A percentile compares a stretch with the other conserved stretches of the same genome.
These are phyloP conservation scores for Ictidomys tridecemlineatus DNA, from an alignment of 2,113 vertebrate genomes.

Conservation along the genomic window DNA sequence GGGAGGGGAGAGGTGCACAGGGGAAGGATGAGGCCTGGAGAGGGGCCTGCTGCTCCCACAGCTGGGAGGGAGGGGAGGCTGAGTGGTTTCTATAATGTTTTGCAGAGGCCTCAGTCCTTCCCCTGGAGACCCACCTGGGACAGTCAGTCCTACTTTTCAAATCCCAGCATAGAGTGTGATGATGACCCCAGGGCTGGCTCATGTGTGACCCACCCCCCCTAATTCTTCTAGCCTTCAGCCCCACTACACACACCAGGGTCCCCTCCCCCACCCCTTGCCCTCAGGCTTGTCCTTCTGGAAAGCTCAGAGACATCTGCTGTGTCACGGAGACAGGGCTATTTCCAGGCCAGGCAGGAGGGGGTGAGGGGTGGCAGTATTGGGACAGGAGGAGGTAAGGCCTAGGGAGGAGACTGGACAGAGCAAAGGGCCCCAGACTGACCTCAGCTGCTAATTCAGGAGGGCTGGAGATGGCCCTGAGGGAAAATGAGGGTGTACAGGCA, in stretches of 20 bases:
- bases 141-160: neutral
- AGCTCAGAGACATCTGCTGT: slow-evolving; percentile 86
- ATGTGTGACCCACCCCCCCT: neutral
- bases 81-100: neutral
- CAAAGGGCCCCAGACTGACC: slow-evolving; percentile 72
- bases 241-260: neutral
- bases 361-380: slow-evolving; percentile 36
- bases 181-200: neutral
- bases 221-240: neutral
- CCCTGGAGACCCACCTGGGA: slow-evolving; percentile 63
- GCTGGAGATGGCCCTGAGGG: slow-evolving; percentile 56
- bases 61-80: neutral
- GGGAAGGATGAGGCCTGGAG: slow-evolving; percentile 72
- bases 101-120: neutral
- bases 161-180: neutral
- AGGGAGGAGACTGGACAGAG: slow-evolving; percentile 71
- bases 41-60: slow-evolving; percentile 18
- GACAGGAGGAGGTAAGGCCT: slow-evolving; percentile 70
- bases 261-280: slow-evolving; percentile 76
- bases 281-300: slow-evolving; percentile 87
- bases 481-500: neutral
- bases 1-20: slow-evolving; percentile 75
- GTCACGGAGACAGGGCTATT: slow-evolving; percentile 85
- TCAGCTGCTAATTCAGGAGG: slow-evolving; percentile 81
- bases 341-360: slow-evolving; percentile 75